phyloP scores from a whole-genome alignment of 2,797 vertebrate species.

The Neosilurus hyrtlii region DNA sequence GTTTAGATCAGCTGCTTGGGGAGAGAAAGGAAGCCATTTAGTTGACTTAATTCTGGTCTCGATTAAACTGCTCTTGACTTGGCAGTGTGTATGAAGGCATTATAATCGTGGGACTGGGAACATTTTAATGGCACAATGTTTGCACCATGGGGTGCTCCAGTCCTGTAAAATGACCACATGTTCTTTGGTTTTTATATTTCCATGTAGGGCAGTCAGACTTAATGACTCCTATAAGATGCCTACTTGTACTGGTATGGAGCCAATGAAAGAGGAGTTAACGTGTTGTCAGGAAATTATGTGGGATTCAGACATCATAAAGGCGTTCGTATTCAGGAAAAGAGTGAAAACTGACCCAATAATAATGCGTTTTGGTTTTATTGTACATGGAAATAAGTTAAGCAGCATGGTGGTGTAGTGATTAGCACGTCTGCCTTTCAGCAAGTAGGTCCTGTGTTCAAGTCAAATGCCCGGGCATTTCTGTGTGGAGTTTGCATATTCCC shows the following conservation, averaged over 20 bases:
- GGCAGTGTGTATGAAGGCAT: not conserved
- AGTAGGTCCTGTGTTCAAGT: too few species aligned
- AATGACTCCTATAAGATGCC: not conserved
- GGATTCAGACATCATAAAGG: not conserved
- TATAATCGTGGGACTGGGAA: not conserved
- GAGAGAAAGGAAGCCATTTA: not conserved
- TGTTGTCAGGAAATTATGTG: not conserved
- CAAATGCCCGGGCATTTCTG: too few species aligned
- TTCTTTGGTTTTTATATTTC: not conserved
- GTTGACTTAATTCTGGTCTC: not conserved
- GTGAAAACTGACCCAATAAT: not conserved
- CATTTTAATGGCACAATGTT: not conserved
- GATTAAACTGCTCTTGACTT: constrained; percentile 4
- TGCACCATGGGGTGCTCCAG: constrained; percentile 1
- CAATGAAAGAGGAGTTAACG: not conserved
- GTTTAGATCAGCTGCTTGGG: constrained; percentile 1
- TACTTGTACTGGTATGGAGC: not conserved
- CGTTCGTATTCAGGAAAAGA: not conserved
- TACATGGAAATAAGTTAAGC: not conserved
- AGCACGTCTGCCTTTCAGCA: too few species aligned
- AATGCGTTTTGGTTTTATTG: not conserved
- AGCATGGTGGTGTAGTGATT: too few species aligned
- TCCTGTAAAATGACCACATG: constrained; percentile 18
- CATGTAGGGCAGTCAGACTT: not conserved
- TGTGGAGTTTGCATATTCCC: too few species aligned